These are phyloP conservation scores for Watsonalla binaria DNA, from an alignment of 2,888 invertebrate species.

Conservation along the genomic window DNA sequence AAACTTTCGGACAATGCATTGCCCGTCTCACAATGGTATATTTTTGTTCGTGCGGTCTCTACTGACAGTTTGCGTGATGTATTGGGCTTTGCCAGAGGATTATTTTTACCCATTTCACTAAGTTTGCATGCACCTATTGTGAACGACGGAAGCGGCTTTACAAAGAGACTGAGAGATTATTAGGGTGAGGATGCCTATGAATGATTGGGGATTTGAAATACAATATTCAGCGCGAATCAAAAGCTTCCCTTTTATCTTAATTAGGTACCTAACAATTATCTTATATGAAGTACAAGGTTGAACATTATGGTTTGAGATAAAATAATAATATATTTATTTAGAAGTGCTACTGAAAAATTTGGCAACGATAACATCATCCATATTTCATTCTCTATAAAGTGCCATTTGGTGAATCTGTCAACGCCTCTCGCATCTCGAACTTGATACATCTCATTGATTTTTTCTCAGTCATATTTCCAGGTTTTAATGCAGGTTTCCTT, in stretches of 20 bases:
- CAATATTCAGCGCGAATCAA: constrained; percentile 39
- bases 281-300: background rate
- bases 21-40: constrained; percentile 66
- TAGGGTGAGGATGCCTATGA: constrained; percentile 49
- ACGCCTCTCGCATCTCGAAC: too few species aligned
- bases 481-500: too few species aligned
- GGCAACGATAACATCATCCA: too few species aligned
- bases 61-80: constrained; percentile 76
- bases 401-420: too few species aligned
- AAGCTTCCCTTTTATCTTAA: constrained; percentile 23
- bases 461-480: too few species aligned
- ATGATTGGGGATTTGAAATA: constrained; percentile 55
- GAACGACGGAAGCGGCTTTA: constrained; percentile 67
- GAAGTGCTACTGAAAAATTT: too few species aligned
- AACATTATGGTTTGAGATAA: too few species aligned
- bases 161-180: constrained; percentile 67
- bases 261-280: background rate
- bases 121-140: constrained; percentile 77
- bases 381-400: too few species aligned
- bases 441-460: too few species aligned
- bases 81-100: constrained; percentile 70
- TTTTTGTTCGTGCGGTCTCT: constrained; percentile 76
- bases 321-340: too few species aligned
- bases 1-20: constrained; percentile 69
- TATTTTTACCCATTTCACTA: constrained; percentile 77